A percentile compares a stretch with the other conserved stretches of the same genome.
phyloP scores from a whole-genome alignment of 2,113 vertebrate genomes.

The Istiophorus platypterus region DNA sequence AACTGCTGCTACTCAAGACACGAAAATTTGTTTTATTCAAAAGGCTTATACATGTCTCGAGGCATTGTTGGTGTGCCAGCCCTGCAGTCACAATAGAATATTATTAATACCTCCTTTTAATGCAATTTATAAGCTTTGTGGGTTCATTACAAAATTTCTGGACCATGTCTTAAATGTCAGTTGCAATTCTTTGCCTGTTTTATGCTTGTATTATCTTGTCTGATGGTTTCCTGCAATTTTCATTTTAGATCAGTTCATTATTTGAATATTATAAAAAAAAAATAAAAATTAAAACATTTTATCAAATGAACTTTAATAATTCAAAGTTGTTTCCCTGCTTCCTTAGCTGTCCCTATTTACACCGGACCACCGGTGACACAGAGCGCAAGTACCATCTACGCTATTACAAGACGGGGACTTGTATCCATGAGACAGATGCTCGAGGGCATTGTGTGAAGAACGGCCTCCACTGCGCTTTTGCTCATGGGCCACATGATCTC shows the following conservation, averaged over 20 bases:
- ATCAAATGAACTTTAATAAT: neutral
- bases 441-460: conserved; percentile 95
- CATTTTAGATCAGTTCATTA: neutral
- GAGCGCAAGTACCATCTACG: conserved; percentile 96
- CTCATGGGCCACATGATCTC: conserved; percentile 93
- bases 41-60: conserved; percentile 57
- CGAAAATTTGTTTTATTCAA: conserved; percentile 67
- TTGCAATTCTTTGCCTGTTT: neutral
- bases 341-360: conserved; percentile 92
- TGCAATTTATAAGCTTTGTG: neutral
- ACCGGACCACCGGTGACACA: conserved; percentile 94
- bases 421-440: conserved; percentile 93
- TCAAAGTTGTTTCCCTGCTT: conserved; percentile 18
- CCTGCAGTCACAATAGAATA: neutral
- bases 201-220: neutral
- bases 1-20: conserved; percentile 80
- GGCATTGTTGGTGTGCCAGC: conserved; percentile 10
- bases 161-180: neutral
- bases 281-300: no score
- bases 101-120: neutral
- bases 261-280: neutral
- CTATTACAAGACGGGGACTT: conserved; percentile 96
- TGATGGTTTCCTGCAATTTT: neutral
- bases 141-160: neutral
- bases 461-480: conserved; percentile 94